Conservation (phyloP, 2,113 vertebrate genomes). For the Tetrao urogallus region DNA sequence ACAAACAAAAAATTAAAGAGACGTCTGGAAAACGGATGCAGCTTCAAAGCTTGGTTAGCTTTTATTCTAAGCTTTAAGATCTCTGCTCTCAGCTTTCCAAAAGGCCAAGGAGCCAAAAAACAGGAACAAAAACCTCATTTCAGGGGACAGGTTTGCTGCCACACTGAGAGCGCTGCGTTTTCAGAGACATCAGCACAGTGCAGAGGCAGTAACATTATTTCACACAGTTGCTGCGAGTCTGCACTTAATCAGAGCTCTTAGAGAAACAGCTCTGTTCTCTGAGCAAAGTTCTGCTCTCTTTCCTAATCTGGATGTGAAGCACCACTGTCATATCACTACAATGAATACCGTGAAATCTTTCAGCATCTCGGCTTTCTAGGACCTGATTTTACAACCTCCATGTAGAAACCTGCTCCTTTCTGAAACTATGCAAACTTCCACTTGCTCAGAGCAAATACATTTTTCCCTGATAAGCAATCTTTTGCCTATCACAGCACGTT, state of each 20-base stretch:
- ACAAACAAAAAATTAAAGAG: not conserved
- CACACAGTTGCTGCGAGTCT: not conserved
- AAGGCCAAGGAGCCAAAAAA: not conserved
- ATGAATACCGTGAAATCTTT: rapidly evolving
- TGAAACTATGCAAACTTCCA: rapidly evolving
- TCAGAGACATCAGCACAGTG: not conserved
- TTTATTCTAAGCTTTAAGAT: not conserved
- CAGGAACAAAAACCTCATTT: not conserved
- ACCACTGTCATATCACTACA: not conserved
- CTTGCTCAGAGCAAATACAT: not conserved
- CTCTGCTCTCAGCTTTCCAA: not conserved
- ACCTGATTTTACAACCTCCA: not conserved
- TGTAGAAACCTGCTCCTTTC: not conserved
- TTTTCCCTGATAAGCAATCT: not conserved
- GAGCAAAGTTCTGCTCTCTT: no score
- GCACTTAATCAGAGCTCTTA: not conserved
- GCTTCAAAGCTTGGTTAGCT: not conserved
- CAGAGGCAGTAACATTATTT: not conserved
- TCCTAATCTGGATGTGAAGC: not conserved
- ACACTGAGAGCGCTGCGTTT: not conserved
- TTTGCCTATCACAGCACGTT: not conserved
- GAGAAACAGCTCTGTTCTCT: not conserved
- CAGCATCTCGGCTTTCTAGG: not conserved
- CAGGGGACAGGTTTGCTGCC: not conserved
- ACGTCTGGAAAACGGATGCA: rapidly evolving